Evolutionary conservation across 2,797 vertebrate genomes (phyloP), one percentile per base, ranked within the genome.

Genomic region (Selene dorsalis): DNA sequence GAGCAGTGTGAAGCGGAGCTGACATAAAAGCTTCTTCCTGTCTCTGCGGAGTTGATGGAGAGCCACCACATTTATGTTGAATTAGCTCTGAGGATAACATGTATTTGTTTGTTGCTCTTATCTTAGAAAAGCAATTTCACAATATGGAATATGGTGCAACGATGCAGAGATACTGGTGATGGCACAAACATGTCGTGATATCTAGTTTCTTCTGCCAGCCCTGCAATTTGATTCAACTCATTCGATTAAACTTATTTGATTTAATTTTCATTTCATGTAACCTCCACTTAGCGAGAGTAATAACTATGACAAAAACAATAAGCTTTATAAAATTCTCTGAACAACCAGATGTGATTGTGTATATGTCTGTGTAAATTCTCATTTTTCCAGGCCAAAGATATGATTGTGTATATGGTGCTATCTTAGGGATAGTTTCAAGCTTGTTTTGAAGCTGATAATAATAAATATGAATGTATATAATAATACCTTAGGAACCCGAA

Each of bases 21-120:
- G 26, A 14, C 45, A 38, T 43, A 24, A 57, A 53, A 70, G 47
- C 13, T 9, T 60, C n/a, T 24, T 26, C 26, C 39, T 35, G 5
- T 41, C 17, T 41, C 50, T 47, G 26, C 13, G 12, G 48, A 7
- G 26, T 13, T 28, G 30, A 61, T 18, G 14, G 16, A 52, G 41
- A 38, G 11, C 2, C 4, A 30, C 13, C 4, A 32, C 14, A 69
- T 20, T 32, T 24, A 13, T 22, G 20, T 67, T 48, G 7, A 39
- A 73, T 73, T 41, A 12, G 12, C 20, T n/a, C 11, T 20, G 20
- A 62, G 30, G 22, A 74, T 26, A 74, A 63, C 12, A 50, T 13
- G 35, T 52, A 43, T 69, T 58, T 32, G 39, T 9, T 22, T 47
- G 35, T 26, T 63, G n/a, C 50, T 47, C 28, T 14, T 8, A 18